Conservation (phyloP, 2,888 invertebrate genomes). For the Apodemia mormo region DNA sequence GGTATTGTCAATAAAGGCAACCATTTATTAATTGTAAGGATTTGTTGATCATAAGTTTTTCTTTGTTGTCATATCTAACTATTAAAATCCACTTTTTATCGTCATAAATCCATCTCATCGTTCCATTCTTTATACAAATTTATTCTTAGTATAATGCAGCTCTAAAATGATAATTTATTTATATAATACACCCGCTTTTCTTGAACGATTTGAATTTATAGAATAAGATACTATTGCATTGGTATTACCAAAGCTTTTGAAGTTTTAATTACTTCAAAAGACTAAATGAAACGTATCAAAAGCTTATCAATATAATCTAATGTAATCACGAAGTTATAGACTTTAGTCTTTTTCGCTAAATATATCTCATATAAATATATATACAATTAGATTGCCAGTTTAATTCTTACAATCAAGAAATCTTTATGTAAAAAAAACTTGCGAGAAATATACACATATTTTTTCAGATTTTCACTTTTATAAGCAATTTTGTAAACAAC, state of each 20-base stretch:
- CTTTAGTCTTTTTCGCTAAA: neutral
- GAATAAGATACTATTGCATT: no score
- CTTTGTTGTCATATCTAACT: no score
- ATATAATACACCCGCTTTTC: neutral
- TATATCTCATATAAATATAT: neutral
- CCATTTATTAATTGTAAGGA: no score
- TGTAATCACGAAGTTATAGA: neutral
- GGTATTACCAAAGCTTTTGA: no score
- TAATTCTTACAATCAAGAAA: no score
- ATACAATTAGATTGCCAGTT: no score
- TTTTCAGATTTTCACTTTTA: conserved; percentile 22
- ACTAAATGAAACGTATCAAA: neutral
- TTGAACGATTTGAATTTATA: neutral
- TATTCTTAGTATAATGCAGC: neutral
- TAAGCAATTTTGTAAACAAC: conserved; percentile 22
- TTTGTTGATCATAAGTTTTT: no score
- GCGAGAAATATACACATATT: neutral
- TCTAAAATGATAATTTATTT: no score
- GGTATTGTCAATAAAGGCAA: no score
- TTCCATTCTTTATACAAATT: neutral
- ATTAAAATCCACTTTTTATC: no score
- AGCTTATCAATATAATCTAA: conserved; percentile 1
- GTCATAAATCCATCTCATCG: neutral
- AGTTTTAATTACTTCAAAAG: neutral
- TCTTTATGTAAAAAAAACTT: no score